Base-by-base conservation (phyloP, 1,140 invertebrate genomes). In the Drosophila tani region DNA sequence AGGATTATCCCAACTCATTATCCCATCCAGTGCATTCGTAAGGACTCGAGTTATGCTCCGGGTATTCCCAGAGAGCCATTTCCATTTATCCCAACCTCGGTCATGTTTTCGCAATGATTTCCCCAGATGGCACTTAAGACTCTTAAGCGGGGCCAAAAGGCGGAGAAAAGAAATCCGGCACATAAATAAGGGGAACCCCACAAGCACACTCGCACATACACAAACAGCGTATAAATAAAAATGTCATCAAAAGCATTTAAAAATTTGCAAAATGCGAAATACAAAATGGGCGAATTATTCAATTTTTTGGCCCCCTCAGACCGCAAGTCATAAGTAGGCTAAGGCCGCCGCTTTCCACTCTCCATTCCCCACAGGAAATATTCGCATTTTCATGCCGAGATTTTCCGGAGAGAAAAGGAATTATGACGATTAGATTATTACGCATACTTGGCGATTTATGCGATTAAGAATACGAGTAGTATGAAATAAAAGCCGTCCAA, bases 371-470 rank as follows among this genome's bases (percentile, higher is more conserved):
- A 15, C 5, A 27, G 49, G 50, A 38, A 24, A 38, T 45, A 60
- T 59, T 64, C 47, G 21, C 57, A 59, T 60, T 86, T 78, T 69
- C 70, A 56, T 68, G 84, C 67, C 43, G 68, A 81, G 84, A 88
- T 88, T 90, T 75, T 59, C 47, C 47, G 69, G 77, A 55, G 77
- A 55, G 35, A 49, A 80, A 50, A 46, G 66, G 81, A 87, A 88
- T 87, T 88, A 87, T 78, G 73, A 79, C 77, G 84, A 88, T 88
- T 88, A 84, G 84, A 88, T 88, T 88, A 88, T 88, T 88, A 88
- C 85, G 85, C 84, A 88, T 88, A 84, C 85, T 84, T 88, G 81
- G 51, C 77, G 78, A 90, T 70, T 90, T 88, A 88, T 84, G 78
- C 84, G 84, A 88, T 88, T 88, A 90, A 63, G 47, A 51, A 69